Percentiles rank a stretch among this genome's conserved stretches.
phyloP scores from a whole-genome alignment of 2,797 vertebrate species.

The Sphaeramia orbicularis region DNA sequence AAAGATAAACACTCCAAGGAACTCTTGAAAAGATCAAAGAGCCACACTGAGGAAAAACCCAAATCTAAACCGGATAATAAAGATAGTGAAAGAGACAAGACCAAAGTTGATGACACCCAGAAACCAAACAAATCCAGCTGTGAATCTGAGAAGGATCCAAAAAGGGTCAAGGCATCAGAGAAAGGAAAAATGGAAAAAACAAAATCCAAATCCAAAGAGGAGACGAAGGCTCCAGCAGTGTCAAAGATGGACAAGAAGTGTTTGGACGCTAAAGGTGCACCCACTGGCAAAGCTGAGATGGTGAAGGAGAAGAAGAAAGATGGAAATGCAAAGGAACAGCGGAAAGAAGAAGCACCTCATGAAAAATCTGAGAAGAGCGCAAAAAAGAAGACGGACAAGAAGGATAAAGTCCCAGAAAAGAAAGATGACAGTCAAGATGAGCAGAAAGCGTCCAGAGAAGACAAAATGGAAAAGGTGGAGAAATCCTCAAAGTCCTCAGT shows the following conservation, averaged over 20 bases:
- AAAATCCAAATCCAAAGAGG: constrained; percentile 88
- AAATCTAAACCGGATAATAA: constrained; percentile 87
- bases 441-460: constrained; percentile 54
- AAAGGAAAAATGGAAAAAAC: constrained; percentile 89
- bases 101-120: constrained; percentile 80
- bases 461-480: constrained; percentile 61
- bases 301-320: constrained; percentile 89
- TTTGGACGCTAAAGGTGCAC: constrained; percentile 83
- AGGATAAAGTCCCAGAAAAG: constrained; percentile 80
- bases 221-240: constrained; percentile 80
- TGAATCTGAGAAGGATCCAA: constrained; percentile 85
- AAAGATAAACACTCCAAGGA: constrained; percentile 89
- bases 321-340: constrained; percentile 82
- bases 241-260: constrained; percentile 86
- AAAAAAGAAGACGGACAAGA: constrained; percentile 82
- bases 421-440: constrained; percentile 70
- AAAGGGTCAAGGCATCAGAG: constrained; percentile 80
- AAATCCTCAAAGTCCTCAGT: constrained; percentile 44
- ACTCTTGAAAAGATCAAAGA: constrained; percentile 86
- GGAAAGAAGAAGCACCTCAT: constrained; percentile 82
- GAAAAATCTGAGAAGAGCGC: constrained; percentile 74
- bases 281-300: constrained; percentile 67
- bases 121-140: constrained; percentile 80
- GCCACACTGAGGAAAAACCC: constrained; percentile 87
- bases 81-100: constrained; percentile 86